Base-by-base conservation (phyloP, 2,797 vertebrate species). In the Meda fulgida region DNA sequence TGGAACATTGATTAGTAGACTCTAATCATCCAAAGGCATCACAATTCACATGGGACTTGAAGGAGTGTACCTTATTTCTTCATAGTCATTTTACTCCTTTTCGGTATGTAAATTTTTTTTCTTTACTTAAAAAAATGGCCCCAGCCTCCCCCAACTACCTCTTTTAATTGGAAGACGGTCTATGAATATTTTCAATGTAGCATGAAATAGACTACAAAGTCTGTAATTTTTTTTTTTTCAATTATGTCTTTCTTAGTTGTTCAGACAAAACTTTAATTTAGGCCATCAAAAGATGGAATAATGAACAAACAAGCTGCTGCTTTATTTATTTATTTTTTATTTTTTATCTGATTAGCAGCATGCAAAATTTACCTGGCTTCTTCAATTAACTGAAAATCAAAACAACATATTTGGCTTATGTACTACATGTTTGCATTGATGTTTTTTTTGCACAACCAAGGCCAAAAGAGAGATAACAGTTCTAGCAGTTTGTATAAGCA, bases 21-120 rank as follows among this genome's bases (percentile, higher is more conserved):
- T 88, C 78, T 84, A 84, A 88, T 84, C 75, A 86, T 84, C 67
- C 60, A 0, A 81, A 86, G 71, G 75, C 82, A 73, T 80, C 84
- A 65, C 58, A 76, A 84, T 80, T 40, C 83, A 43, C 53, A 80
- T 8, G 18, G 66, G 80, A 55, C 14, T 38, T 84, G 53, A 79
- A 36, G 29, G 83, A 77, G 51, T 6, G 77, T 4, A 38, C 23
- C 43, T 77, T 51, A 9, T 86, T 67, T 82, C 36, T 60, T 43
- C 6, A 53, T 40, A 38, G 53, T 81, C 11, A 21, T 21, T 83
- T 76, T 1, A 21, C 67, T 55, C 31, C 13, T 86, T 87, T 66
- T 79, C 73, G 29, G 8, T 26, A 76, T 84, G 19, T 21, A 71
- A 48, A 80, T 83, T 63, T 78, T 83, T 34, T n/a, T 73, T 78